Evolutionary conservation across 2,113 vertebrate genomes (phyloP), one percentile per base, ranked within the genome.

Genomic region (Vidua macroura): DNA sequence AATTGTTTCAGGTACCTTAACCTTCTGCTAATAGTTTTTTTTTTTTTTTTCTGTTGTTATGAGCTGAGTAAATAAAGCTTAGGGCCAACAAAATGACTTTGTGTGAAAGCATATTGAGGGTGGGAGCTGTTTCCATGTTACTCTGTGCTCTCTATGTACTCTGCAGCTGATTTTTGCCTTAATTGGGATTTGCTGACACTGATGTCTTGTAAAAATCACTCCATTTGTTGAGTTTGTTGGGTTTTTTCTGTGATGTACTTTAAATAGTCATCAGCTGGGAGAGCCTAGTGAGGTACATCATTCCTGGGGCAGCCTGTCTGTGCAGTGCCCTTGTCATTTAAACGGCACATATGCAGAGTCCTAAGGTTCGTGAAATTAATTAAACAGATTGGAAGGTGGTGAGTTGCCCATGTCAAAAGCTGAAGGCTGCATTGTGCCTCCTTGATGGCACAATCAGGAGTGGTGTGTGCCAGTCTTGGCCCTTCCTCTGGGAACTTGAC

Each of bases 11-110:
- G 83, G 80, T 93, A 51, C 81, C 39, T 75, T 93, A 86, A 63
- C 85, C 58, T 84, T 90, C 83, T 93, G 64, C 63, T 88, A 69
- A 91, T 75, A 86, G 89, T 39, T 59, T 86, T 83, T 82, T 28
- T 63, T 28, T 30, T 41, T 78, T 80, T 86, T 39, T 59, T 7
- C 60, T 35, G 15, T 31, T 33, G 35, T 86, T 95, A 59, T 28
- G 48, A 88, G 84, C 85, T 43, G 59, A 86, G 66, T 87, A 85
- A 83, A 86, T 92, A 91, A 81, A 86, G 72, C 73, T 70, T 44
- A 85, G 13, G 37, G 52, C 43, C 35, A 53, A 78, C 20, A 70
- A 90, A 84, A 68, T 76, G 39, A 68, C 58, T 94, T 51, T 15
- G 15, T 86, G 59, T 90, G 80, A 75, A 77, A 80, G 33, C 52